Percentiles rank a stretch among this genome's conserved stretches.
These are phyloP conservation scores for Coreius guichenoti DNA, from an alignment of 2,797 vertebrate genomes.

Conservation along the genomic window DNA sequence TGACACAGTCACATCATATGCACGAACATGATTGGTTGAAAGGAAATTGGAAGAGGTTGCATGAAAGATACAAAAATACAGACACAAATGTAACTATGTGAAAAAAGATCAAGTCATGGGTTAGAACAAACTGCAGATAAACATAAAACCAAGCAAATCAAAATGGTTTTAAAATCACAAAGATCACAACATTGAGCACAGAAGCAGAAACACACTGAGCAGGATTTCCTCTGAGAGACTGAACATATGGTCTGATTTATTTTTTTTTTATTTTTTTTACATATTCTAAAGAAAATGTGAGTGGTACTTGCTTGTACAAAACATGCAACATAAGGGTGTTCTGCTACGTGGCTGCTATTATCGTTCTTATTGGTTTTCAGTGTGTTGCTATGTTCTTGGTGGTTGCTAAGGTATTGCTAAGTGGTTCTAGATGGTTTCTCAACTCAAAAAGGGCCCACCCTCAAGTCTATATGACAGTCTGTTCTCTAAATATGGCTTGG, in stretches of 20 bases:
- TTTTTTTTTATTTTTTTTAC: neutral
- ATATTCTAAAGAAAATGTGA: neutral
- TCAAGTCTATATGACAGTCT: neutral
- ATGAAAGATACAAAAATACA: conserved; percentile 86
- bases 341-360: neutral
- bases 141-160: conserved; percentile 53
- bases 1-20: conserved; percentile 94
- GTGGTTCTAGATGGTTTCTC: neutral
- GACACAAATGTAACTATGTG: conserved; percentile 73
- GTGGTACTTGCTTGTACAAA: neutral
- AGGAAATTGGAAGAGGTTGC: conserved; percentile 90
- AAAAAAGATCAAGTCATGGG: conserved; percentile 83
- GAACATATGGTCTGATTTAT: conserved; percentile 7
- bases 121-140: conserved; percentile 78
- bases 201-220: conserved; percentile 52
- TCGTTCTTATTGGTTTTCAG: neutral
- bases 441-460: neutral
- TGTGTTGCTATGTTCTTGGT: neutral
- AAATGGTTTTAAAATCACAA: conserved; percentile 60
- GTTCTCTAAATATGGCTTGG: conserved; percentile 1
- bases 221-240: conserved; percentile 61
- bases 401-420: neutral
- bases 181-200: conserved; percentile 58
- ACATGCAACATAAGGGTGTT: neutral
- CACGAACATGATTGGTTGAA: conserved; percentile 93